phyloP scores from a whole-genome alignment of 1,140 invertebrate genomes.

The Ceratosolen solmsi region DNA sequence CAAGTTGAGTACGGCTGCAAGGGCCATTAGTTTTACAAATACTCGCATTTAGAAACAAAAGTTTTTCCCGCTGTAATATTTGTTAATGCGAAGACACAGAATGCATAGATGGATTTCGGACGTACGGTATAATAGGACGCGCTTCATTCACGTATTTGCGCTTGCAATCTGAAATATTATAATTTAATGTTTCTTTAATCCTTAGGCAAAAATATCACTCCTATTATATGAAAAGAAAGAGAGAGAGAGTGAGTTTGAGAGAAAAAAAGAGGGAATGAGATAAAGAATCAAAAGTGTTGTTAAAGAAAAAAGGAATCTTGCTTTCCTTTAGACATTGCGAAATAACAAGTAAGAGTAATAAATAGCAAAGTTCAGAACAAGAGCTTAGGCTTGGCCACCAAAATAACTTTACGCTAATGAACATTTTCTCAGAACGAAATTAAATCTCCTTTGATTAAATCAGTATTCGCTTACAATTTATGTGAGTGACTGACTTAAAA shows the following conservation, averaged over 20 bases:
- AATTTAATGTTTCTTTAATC: slow-evolving; percentile 9
- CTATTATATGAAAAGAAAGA: neutral
- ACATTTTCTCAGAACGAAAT: slow-evolving; percentile 28
- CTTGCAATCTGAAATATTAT: neutral
- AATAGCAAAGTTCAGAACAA: slow-evolving; percentile 7
- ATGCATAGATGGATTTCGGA: neutral
- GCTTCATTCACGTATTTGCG: neutral
- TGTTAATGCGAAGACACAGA: neutral
- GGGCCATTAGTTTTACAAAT: slow-evolving; percentile 13
- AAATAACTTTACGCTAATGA: slow-evolving; percentile 27
- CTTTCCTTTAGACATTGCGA: neutral
- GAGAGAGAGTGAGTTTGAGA: too few species aligned
- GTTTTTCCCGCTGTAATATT: slow-evolving; percentile 2
- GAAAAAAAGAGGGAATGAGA: too few species aligned
- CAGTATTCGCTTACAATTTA: slow-evolving; percentile 28
- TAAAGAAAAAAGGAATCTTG: neutral
- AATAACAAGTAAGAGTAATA: slow-evolving; percentile 20
- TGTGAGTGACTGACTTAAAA: slow-evolving; percentile 14
- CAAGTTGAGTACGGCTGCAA: neutral
- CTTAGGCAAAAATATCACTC: neutral
- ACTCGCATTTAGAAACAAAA: neutral
- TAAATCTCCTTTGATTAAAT: slow-evolving; percentile 31
- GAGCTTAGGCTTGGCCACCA: neutral
- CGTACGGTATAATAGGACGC: too few species aligned
- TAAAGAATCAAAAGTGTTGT: too few species aligned